phyloP scores from a whole-genome alignment of 2,113 vertebrate species.

The Tauraco erythrolophus region DNA sequence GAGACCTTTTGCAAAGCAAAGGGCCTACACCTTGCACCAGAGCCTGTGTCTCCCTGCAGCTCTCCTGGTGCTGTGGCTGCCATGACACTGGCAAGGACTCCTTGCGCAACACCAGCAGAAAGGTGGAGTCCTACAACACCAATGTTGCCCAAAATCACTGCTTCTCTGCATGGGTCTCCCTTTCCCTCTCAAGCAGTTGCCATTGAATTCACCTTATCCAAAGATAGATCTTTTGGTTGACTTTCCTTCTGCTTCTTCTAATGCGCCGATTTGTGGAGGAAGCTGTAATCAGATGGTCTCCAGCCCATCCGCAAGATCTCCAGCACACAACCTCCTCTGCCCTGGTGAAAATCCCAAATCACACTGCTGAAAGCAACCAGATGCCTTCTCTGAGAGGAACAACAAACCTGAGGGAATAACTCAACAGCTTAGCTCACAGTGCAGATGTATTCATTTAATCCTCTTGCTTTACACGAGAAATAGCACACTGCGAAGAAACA shows the following conservation, averaged over 20 bases:
- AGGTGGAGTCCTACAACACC: neutral
- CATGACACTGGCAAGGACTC: neutral
- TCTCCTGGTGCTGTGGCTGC: fast-evolving
- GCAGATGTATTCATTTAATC: neutral
- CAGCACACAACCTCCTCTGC: neutral
- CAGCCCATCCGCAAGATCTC: neutral
- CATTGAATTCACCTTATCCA: neutral
- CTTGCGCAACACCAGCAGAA: neutral
- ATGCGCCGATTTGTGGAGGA: fast-evolving
- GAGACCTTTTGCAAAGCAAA: neutral
- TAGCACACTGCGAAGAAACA: neutral
- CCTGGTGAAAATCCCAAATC: neutral
- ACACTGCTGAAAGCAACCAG: neutral
- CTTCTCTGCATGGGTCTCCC: neutral
- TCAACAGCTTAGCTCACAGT: neutral
- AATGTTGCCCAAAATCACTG: neutral
- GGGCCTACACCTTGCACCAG: neutral
- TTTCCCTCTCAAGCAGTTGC: neutral
- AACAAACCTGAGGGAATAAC: neutral
- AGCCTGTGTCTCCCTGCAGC: neutral
- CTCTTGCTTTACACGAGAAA: neutral
- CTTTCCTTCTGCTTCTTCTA: neutral
- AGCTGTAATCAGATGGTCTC: neutral
- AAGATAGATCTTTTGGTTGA: neutral
- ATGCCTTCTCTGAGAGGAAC: neutral